Conservation (phyloP, 2,888 invertebrate genomes). For the Ectemnius cavifrons region DNA sequence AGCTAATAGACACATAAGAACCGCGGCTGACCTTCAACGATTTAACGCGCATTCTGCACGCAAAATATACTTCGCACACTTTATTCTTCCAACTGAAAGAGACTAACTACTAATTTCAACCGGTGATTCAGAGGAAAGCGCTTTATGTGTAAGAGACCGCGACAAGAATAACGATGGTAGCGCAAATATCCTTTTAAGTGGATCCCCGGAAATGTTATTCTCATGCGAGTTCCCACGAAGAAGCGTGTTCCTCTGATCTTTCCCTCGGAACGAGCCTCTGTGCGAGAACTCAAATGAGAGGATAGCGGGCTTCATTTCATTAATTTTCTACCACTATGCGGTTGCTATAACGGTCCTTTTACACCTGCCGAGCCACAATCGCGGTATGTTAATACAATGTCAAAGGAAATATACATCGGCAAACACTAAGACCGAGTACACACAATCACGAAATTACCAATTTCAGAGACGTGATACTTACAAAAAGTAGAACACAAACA, state of each 20-base stretch:
- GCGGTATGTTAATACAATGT: too few relatives aligned
- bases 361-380: too few relatives aligned
- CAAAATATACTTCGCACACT: slow-evolving; percentile 36
- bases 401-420: too few relatives aligned
- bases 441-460: too few relatives aligned
- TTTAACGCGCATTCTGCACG: slow-evolving; percentile 53
- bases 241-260: not conserved
- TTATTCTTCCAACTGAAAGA: slow-evolving; percentile 20
- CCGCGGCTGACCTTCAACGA: slow-evolving; percentile 34
- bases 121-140: too few relatives aligned
- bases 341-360: too few relatives aligned
- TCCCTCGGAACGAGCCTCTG: too few relatives aligned
- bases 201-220: slow-evolving; percentile 16
- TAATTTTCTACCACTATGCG: not conserved
- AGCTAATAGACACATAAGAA: slow-evolving; percentile 21
- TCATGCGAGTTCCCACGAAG: not conserved
- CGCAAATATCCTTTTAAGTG: slow-evolving; percentile 9
- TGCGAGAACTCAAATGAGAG: not conserved
- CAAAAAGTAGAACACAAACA: too few relatives aligned
- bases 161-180: slow-evolving; percentile 1
- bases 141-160: not conserved
- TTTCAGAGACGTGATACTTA: too few relatives aligned
- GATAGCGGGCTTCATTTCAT: not conserved
- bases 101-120: slow-evolving; percentile 16
- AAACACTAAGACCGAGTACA: too few relatives aligned